Evolutionary conservation across 2,888 invertebrate genomes (phyloP).

Genomic region (Mesorhabditis sp.): DNA sequence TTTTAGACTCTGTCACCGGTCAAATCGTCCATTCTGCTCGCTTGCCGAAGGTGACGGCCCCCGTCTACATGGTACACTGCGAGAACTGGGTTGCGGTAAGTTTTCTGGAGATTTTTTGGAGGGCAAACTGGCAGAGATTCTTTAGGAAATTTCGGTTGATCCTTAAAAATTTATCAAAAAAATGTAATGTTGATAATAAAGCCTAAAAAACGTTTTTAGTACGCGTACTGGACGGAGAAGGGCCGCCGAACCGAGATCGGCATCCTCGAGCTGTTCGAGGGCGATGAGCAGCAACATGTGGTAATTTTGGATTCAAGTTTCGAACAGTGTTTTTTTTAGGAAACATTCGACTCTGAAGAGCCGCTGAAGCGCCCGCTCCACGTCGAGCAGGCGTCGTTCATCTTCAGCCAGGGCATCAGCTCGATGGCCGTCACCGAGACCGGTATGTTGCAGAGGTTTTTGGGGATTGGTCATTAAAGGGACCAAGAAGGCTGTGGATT

Average conservation of each 20-base stretch:
- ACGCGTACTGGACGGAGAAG: slow-evolving; percentile 88
- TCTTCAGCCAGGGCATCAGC: slow-evolving; percentile 76
- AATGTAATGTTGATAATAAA: neutral
- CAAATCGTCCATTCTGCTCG: slow-evolving; percentile 74
- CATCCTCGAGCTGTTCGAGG: slow-evolving; percentile 90
- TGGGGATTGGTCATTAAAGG: neutral
- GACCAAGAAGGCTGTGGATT: no score
- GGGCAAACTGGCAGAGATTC: no score
- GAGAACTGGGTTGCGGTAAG: slow-evolving; percentile 86
- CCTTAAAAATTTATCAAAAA: neutral
- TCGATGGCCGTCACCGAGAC: slow-evolving; percentile 83
- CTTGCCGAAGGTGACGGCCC: slow-evolving; percentile 79
- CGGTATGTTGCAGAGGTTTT: slow-evolving; percentile 58
- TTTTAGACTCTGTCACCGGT: slow-evolving; percentile 87
- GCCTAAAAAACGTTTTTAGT: slow-evolving; percentile 60
- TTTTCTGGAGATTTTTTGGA: slow-evolving; percentile 13
- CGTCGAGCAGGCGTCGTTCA: slow-evolving; percentile 79
- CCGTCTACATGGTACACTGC: slow-evolving; percentile 83
- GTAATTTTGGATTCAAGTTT: slow-evolving; percentile 7
- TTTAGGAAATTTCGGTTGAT: neutral
- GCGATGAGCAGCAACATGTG: slow-evolving; percentile 62
- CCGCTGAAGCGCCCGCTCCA: slow-evolving; percentile 64
- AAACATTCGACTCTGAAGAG: slow-evolving; percentile 76
- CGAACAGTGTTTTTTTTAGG: slow-evolving; percentile 10
- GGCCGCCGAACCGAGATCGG: slow-evolving; percentile 85